Conservation (phyloP, 2,113 vertebrate species). For the Cololabis saira region DNA sequence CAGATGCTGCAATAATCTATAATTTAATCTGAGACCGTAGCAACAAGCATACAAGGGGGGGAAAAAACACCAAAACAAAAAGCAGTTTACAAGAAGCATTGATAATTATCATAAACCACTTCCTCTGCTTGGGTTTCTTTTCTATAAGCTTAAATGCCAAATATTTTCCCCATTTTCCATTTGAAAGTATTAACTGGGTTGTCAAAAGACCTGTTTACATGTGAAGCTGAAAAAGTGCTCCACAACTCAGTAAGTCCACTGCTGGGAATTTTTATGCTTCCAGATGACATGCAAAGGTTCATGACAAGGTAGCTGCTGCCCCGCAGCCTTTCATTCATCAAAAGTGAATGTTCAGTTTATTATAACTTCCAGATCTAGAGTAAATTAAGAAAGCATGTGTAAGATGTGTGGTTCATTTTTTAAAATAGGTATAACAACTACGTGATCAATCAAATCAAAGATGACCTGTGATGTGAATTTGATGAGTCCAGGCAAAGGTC, state of each 20-base stretch:
- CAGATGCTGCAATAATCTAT: constrained; percentile 27
- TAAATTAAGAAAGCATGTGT: too few relatives aligned
- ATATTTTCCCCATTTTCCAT: not conserved
- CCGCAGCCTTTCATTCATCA: too few relatives aligned
- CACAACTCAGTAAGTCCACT: constrained; percentile 52
- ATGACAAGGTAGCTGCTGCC: too few relatives aligned
- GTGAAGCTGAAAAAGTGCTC: constrained; percentile 48
- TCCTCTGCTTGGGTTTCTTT: not conserved
- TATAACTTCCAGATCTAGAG: too few relatives aligned
- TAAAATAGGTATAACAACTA: too few relatives aligned
- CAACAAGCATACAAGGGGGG: constrained; percentile 8
- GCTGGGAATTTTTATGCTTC: constrained; percentile 10
- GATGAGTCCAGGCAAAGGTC: too few relatives aligned
- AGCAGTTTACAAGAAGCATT: not conserved
- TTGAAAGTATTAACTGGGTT: too few relatives aligned
- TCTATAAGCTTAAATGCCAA: not conserved
- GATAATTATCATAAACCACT: not conserved
- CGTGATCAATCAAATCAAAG: too few relatives aligned
- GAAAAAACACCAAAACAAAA: not conserved
- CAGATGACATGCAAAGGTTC: too few relatives aligned
- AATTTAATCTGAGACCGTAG: constrained; percentile 1
- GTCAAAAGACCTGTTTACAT: constrained; percentile 8
- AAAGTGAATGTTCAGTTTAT: too few relatives aligned
- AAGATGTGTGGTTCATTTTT: too few relatives aligned
- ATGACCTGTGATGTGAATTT: too few relatives aligned